Evolutionary conservation across 1,140 invertebrate species (phyloP).

Genomic region (Drosophila orena): DNA sequence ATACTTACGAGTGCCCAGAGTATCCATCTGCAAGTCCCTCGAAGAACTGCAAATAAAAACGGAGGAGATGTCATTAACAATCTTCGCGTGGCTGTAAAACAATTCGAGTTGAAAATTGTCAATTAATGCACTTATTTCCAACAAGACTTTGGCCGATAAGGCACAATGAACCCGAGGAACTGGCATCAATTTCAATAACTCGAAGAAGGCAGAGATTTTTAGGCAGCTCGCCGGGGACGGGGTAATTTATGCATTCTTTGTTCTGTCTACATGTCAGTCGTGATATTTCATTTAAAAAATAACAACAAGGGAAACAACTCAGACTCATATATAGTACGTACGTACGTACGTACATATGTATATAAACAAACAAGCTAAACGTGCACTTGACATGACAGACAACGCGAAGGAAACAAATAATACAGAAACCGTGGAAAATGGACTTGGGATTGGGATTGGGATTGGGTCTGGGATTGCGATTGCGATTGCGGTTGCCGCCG

Average conservation of each 20-base stretch:
- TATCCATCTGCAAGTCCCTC: slow-evolving; percentile 52
- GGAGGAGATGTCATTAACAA: slow-evolving; percentile 18
- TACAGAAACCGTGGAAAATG: slow-evolving; percentile 11
- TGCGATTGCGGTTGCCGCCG: slow-evolving; percentile 37
- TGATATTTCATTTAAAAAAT: slow-evolving; percentile 67
- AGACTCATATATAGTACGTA: slow-evolving; percentile 23
- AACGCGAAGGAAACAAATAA: slow-evolving; percentile 1
- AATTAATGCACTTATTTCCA: slow-evolving; percentile 34
- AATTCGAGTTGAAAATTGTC: slow-evolving; percentile 21
- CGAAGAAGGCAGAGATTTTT: slow-evolving; percentile 62
- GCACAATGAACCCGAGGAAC: slow-evolving; percentile 60
- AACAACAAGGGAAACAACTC: slow-evolving; percentile 30
- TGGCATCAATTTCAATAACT: slow-evolving; percentile 51
- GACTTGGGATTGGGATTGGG: slow-evolving; percentile 28
- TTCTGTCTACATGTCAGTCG: slow-evolving; percentile 59
- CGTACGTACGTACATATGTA: slow-evolving; percentile 21
- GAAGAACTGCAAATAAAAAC: slow-evolving; percentile 46
- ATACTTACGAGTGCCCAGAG: slow-evolving; percentile 53
- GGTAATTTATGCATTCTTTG: slow-evolving; percentile 80
- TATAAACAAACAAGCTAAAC: slow-evolving; percentile 46
- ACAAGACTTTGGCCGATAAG: slow-evolving; percentile 41
- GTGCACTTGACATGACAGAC: slow-evolving; percentile 49
- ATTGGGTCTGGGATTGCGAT: slow-evolving; percentile 5
- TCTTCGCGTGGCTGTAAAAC: slow-evolving; percentile 26
- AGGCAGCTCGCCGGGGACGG: slow-evolving; percentile 27